Evolutionary conservation across 92 coral and sea anemone genomes (phyloP).

Genomic region (Heteractis magnifica): DNA sequence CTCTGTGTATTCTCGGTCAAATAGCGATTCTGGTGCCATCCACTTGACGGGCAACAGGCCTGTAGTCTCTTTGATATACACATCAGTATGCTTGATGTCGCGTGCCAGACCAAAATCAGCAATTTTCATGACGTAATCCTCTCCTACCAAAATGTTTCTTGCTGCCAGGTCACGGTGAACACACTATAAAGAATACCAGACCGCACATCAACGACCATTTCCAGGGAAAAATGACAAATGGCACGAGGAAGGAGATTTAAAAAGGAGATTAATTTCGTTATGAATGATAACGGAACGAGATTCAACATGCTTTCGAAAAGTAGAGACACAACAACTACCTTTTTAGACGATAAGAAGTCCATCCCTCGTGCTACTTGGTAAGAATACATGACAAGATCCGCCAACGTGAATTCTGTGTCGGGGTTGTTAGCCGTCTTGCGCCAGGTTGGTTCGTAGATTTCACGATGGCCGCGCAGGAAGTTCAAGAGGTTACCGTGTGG

Average conservation of each 20-base stretch:
- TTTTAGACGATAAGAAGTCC: slow-evolving; percentile 79
- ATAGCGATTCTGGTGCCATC: slow-evolving; percentile 94
- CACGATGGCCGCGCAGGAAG: slow-evolving; percentile 70
- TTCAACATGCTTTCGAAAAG: too few species aligned
- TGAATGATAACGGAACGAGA: too few species aligned
- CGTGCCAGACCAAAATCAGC: slow-evolving; percentile 90
- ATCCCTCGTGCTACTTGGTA: slow-evolving; percentile 74
- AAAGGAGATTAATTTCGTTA: too few species aligned
- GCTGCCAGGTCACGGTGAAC: slow-evolving; percentile 90
- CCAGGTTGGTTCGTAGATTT: slow-evolving; percentile 76
- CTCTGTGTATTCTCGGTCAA: slow-evolving; percentile 71
- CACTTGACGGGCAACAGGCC: slow-evolving; percentile 89
- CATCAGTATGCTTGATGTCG: slow-evolving; percentile 71
- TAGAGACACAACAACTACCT: slow-evolving; percentile 37
- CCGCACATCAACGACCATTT: neutral
- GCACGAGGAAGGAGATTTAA: too few species aligned
- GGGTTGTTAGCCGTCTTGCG: slow-evolving; percentile 57
- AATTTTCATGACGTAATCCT: slow-evolving; percentile 76
- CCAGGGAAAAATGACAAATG: neutral
- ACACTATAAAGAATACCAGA: slow-evolving; percentile 46
- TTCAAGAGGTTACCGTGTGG: slow-evolving; percentile 69
- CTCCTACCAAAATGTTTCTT: slow-evolving; percentile 77
- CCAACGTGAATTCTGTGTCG: slow-evolving; percentile 57
- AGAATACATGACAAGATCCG: slow-evolving; percentile 56
- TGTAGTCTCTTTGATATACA: slow-evolving; percentile 72